These are phyloP conservation scores for Thalassoma bifasciatum DNA, from an alignment of 2,113 vertebrate species.

Conservation along the genomic window DNA sequence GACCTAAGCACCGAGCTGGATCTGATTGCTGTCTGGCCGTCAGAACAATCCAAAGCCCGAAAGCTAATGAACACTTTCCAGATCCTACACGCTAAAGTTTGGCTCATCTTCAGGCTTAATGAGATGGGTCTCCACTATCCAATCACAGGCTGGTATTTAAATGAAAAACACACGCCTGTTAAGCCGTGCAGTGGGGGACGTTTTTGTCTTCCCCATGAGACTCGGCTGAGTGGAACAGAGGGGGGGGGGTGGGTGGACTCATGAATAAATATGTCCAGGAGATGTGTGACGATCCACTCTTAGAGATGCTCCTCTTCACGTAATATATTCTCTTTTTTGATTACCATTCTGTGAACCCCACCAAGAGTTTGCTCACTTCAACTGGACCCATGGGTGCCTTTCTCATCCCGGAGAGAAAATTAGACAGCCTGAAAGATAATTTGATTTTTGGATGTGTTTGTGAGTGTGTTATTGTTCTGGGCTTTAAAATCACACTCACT, in stretches of 20 bases:
- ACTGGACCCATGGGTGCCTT: slow-evolving; percentile 16
- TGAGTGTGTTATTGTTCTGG: slow-evolving; percentile 23
- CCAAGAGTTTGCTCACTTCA: slow-evolving; percentile 33
- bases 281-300: slow-evolving; percentile 24
- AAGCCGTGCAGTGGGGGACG: slow-evolving; percentile 12
- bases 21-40: slow-evolving; percentile 12
- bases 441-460: neutral
- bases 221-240: neutral
- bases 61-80: slow-evolving; percentile 6
- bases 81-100: slow-evolving; percentile 3
- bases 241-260: slow-evolving; percentile 31
- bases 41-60: neutral
- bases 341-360: slow-evolving; percentile 36
- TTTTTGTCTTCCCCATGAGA: slow-evolving; percentile 35
- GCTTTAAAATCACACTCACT: neutral
- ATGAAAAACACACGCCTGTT: slow-evolving; percentile 42
- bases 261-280: slow-evolving; percentile 56
- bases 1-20: slow-evolving; percentile 9
- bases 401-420: slow-evolving; percentile 40
- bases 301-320: slow-evolving; percentile 18
- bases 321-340: slow-evolving; percentile 33
- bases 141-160: slow-evolving; percentile 52
- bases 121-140: slow-evolving; percentile 34
- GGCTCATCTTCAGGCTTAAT: slow-evolving; percentile 42
- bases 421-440: neutral